A percentile compares a stretch with the other conserved stretches of the same genome.
These are phyloP conservation scores for Melikaiella ostensackeni DNA, from an alignment of 2,888 invertebrate genomes.

Conservation along the genomic window DNA sequence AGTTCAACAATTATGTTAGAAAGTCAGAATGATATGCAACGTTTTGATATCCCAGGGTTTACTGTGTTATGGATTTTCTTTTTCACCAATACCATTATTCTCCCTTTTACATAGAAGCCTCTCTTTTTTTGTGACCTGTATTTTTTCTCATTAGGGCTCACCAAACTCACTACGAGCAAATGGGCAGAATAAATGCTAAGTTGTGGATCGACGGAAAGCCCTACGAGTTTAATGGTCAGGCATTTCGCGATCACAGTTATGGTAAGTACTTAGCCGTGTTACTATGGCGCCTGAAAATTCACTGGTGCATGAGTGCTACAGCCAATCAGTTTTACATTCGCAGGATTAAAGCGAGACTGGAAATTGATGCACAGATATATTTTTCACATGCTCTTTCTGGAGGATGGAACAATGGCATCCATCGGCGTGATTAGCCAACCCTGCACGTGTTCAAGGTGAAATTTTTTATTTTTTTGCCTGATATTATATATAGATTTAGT, in stretches of 20 bases:
- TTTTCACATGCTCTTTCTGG: conserved; percentile 30
- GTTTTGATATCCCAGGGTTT: no score
- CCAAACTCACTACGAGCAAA: conserved; percentile 32
- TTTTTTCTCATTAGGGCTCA: conserved; percentile 18
- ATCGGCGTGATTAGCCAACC: conserved; percentile 28
- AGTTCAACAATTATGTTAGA: no score
- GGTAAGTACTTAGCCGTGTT: conserved; percentile 6
- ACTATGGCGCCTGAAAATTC: neutral
- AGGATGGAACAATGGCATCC: conserved; percentile 16
- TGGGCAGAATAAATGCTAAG: conserved; percentile 14
- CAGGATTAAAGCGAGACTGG: conserved; percentile 33
- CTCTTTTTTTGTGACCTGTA: neutral
- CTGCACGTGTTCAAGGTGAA: conserved; percentile 15
- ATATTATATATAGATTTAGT: neutral
- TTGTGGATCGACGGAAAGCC: conserved; percentile 22
- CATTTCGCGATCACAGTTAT: conserved; percentile 37
- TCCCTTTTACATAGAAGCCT: neutral
- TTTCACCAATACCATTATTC: neutral
- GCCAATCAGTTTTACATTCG: conserved; percentile 21
- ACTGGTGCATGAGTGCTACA: neutral
- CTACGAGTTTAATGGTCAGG: conserved; percentile 12
- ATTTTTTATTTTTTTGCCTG: neutral
- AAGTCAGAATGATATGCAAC: no score
- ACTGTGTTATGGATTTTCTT: no score
- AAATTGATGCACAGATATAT: conserved; percentile 37